Evolutionary conservation across 1,140 invertebrate species (phyloP).

Genomic region (Apis dorsata): DNA sequence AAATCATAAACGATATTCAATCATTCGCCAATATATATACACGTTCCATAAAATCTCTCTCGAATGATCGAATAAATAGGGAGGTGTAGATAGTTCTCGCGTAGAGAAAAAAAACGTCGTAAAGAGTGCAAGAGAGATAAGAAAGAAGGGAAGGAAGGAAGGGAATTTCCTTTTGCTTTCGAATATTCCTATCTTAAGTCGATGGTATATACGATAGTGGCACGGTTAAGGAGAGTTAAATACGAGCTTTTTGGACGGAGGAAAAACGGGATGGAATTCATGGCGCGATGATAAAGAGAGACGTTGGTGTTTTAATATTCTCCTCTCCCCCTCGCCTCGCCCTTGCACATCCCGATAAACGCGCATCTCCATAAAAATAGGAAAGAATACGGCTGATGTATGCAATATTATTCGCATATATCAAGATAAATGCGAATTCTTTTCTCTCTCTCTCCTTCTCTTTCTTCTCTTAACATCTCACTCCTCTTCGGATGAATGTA

Average conservation of each 20-base stretch:
- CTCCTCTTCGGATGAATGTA: neutral
- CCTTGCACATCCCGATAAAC: conserved; percentile 33
- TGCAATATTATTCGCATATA: conserved; percentile 54
- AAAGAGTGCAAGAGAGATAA: conserved; percentile 24
- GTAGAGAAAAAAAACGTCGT: neutral
- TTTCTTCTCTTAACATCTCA: conserved; percentile 3
- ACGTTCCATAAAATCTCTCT: too few relatives aligned
- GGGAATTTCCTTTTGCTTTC: neutral
- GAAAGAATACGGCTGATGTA: conserved; percentile 46
- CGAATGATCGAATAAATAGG: neutral
- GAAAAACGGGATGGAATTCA: conserved; percentile 1
- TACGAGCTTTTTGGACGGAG: conserved; percentile 9
- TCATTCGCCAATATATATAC: too few relatives aligned
- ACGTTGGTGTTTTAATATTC: conserved; percentile 45
- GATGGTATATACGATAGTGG: conserved; percentile 4
- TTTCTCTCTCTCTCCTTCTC: neutral
- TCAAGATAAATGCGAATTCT: conserved; percentile 40
- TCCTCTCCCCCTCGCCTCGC: neutral
- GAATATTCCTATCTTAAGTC: neutral
- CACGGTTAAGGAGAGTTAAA: conserved; percentile 10
- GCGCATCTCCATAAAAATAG: conserved; percentile 53
- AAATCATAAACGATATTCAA: too few relatives aligned
- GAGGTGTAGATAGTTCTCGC: neutral
- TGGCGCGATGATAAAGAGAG: conserved; percentile 34
- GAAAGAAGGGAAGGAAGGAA: neutral